Conservation (phyloP, 2,888 invertebrate genomes). For the Clistopyga incitator region DNA sequence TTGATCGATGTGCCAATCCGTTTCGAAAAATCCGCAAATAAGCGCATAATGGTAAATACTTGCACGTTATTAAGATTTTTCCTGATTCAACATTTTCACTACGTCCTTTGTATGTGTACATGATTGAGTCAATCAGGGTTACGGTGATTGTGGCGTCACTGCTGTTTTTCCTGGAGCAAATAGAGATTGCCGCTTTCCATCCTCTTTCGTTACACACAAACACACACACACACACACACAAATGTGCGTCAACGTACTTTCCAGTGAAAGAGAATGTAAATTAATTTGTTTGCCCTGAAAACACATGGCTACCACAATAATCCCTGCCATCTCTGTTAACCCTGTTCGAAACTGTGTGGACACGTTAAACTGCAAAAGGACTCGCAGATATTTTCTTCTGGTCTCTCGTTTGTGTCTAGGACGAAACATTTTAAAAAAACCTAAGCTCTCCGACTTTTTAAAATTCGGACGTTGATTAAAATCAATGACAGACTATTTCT, state of each 20-base stretch:
- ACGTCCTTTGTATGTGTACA: background rate
- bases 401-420: background rate
- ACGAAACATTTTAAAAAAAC: background rate
- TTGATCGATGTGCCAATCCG: too few relatives aligned
- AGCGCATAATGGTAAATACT: too few relatives aligned
- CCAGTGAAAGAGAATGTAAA: constrained; percentile 16
- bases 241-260: constrained; percentile 13
- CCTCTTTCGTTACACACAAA: constrained; percentile 6
- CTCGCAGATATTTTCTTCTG: constrained; percentile 21
- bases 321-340: background rate
- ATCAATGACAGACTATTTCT: too few relatives aligned
- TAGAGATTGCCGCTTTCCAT: constrained; percentile 1
- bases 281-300: constrained; percentile 21
- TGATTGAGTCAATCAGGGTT: background rate
- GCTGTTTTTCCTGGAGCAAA: background rate
- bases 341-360: background rate
- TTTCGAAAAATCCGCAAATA: too few relatives aligned
- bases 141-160: background rate
- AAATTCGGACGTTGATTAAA: too few relatives aligned
- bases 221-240: constrained; percentile 4
- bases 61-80: background rate
- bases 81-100: too few relatives aligned
- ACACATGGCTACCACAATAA: constrained; percentile 16
- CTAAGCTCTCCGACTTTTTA: background rate
- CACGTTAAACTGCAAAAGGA: background rate